Evolutionary conservation across 2,797 vertebrate genomes (phyloP).

Genomic region (Notamacropus eugenii): DNA sequence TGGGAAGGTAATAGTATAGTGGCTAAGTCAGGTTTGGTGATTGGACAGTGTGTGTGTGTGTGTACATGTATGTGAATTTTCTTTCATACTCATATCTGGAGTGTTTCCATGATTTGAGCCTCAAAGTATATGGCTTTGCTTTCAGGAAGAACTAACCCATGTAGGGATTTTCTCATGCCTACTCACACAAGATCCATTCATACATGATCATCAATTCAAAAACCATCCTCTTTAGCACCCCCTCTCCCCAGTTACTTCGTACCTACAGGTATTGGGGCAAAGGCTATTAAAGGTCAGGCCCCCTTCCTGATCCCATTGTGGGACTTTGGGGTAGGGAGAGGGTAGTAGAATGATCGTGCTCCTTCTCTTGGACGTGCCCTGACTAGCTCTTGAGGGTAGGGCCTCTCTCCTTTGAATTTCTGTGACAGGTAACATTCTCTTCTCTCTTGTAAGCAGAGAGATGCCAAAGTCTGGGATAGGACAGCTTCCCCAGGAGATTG

Average conservation of each 20-base stretch:
- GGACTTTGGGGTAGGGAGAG: no score
- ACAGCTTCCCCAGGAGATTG: neutral
- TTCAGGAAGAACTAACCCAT: neutral
- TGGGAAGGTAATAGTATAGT: constrained; percentile 23
- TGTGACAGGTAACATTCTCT: neutral
- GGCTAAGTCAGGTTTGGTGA: constrained; percentile 23
- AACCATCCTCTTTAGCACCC: neutral
- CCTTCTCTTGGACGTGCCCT: neutral
- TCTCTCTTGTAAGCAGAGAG: neutral
- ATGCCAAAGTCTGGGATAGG: neutral
- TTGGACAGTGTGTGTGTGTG: neutral
- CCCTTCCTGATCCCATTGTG: neutral
- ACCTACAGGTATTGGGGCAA: neutral
- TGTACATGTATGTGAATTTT: neutral
- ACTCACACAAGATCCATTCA: neutral
- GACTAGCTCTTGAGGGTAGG: neutral
- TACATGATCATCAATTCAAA: neutral
- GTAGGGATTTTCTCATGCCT: neutral
- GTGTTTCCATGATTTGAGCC: neutral
- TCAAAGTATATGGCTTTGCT: neutral
- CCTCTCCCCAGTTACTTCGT: neutral
- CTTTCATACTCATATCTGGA: neutral
- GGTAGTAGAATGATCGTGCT: neutral
- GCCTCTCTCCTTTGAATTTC: neutral
- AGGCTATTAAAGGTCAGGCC: neutral